Conservation (phyloP, 2,797 vertebrate species). For the Philypnodon macrostomus region DNA sequence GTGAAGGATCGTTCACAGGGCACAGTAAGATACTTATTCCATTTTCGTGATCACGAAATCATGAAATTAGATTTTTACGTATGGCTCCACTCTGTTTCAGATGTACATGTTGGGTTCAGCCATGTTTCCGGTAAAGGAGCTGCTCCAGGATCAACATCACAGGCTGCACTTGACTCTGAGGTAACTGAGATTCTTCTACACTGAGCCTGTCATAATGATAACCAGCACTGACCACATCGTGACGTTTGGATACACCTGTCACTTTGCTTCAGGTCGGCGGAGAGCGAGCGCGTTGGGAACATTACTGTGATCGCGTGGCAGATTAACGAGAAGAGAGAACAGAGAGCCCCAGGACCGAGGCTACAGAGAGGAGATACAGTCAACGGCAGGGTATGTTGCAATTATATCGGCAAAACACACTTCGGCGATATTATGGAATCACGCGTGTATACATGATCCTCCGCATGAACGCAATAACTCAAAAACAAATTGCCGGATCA, state of each 20-base stretch:
- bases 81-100: slow-evolving; percentile 70
- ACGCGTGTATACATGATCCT: no score
- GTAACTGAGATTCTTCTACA: slow-evolving; percentile 63
- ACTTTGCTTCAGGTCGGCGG: slow-evolving; percentile 84
- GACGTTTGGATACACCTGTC: slow-evolving; percentile 8
- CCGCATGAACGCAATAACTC: no score
- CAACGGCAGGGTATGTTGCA: slow-evolving; percentile 92
- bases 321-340: slow-evolving; percentile 91
- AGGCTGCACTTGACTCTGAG: slow-evolving; percentile 91
- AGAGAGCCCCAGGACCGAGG: slow-evolving; percentile 84
- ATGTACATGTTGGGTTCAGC: slow-evolving; percentile 97
- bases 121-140: slow-evolving; percentile 91
- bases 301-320: slow-evolving; percentile 97
- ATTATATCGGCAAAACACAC: no score
- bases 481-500: no score
- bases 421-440: no score
- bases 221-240: neutral
- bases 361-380: slow-evolving; percentile 85
- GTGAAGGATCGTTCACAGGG: slow-evolving; percentile 98
- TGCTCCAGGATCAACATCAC: slow-evolving; percentile 91
- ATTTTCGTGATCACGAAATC: no score
- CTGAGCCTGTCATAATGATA: neutral
- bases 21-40: slow-evolving; percentile 86
- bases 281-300: slow-evolving; percentile 91
- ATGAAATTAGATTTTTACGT: no score